phyloP scores from a whole-genome alignment of 1,140 invertebrate species.

The Anastatus disparis region DNA sequence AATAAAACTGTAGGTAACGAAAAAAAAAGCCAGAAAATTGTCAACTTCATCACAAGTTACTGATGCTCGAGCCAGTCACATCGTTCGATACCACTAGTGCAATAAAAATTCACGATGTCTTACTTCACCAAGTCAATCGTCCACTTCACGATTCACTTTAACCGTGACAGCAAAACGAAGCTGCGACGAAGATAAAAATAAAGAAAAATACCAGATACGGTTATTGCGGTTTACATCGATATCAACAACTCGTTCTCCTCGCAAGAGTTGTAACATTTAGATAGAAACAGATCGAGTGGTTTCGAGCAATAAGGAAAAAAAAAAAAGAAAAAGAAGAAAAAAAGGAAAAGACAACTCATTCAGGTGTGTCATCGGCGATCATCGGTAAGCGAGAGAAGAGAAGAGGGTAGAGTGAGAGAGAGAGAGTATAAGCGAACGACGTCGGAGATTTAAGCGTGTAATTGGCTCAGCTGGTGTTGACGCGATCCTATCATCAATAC shows the following conservation, averaged over 20 bases:
- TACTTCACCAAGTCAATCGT: constrained; percentile 15
- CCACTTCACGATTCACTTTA: background rate
- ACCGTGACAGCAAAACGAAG: background rate
- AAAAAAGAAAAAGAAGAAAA: constrained; percentile 2
- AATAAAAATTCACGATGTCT: constrained; percentile 27
- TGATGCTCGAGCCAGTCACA: no score
- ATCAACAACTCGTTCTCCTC: background rate
- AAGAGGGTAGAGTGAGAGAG: background rate
- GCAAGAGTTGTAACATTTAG: constrained; percentile 1
- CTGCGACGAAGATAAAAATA: no score
- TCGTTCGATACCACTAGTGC: background rate
- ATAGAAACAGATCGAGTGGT: background rate
- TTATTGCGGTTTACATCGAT: constrained; percentile 11
- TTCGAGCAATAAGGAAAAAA: background rate
- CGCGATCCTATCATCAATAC: constrained; percentile 69
- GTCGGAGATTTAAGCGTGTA: constrained; percentile 63
- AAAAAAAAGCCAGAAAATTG: no score
- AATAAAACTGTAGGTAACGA: no score
- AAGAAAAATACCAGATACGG: background rate
- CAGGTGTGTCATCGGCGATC: no score
- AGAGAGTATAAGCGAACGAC: no score
- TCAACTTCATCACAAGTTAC: no score
- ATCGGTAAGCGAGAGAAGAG: background rate
- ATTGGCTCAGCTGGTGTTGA: constrained; percentile 69
- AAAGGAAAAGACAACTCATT: no score